These are phyloP conservation scores for Alouatta palliata DNA, from an alignment of 2,113 vertebrate species.

Conservation along the genomic window DNA sequence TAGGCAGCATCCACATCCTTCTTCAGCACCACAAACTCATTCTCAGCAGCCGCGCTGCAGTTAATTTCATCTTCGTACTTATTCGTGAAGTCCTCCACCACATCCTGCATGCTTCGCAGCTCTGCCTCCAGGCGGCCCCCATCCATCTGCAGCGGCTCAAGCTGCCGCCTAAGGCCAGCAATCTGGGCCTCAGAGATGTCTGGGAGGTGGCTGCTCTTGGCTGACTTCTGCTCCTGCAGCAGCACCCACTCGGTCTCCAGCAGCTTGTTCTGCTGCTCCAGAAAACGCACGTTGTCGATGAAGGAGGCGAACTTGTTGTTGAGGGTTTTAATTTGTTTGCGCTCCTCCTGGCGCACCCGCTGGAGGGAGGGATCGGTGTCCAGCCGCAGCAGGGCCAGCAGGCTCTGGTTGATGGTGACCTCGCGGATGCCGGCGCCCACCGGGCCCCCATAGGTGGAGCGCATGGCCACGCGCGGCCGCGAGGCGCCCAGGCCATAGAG, in stretches of 20 bases:
- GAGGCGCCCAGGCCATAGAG: constrained; percentile 76
- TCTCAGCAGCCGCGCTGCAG: too few relatives aligned
- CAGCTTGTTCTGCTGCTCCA: constrained; percentile 95
- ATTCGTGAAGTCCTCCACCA: too few relatives aligned
- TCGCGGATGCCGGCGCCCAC: constrained; percentile 82
- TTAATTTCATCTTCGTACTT: too few relatives aligned
- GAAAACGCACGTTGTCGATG: constrained; percentile 92
- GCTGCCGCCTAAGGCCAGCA: constrained; percentile 89
- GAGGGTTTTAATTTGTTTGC: constrained; percentile 88
- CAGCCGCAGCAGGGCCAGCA: constrained; percentile 91
- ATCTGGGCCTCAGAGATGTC: constrained; percentile 93
- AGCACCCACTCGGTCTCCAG: constrained; percentile 94
- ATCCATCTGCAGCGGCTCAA: too few relatives aligned
- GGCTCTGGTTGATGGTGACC: constrained; percentile 91
- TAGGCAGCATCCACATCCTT: too few relatives aligned
- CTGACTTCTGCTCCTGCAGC: constrained; percentile 87
- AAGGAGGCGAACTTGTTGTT: constrained; percentile 89
- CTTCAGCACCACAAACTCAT: too few relatives aligned
- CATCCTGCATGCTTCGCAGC: too few relatives aligned
- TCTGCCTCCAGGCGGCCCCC: too few relatives aligned
- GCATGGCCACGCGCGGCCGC: constrained; percentile 46
- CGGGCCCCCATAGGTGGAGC: background rate
- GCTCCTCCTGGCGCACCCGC: constrained; percentile 85
- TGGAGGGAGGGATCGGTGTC: constrained; percentile 89
- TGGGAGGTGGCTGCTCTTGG: constrained; percentile 84